phyloP scores from a whole-genome alignment of 2,113 vertebrate genomes.

The Otis tarda region DNA sequence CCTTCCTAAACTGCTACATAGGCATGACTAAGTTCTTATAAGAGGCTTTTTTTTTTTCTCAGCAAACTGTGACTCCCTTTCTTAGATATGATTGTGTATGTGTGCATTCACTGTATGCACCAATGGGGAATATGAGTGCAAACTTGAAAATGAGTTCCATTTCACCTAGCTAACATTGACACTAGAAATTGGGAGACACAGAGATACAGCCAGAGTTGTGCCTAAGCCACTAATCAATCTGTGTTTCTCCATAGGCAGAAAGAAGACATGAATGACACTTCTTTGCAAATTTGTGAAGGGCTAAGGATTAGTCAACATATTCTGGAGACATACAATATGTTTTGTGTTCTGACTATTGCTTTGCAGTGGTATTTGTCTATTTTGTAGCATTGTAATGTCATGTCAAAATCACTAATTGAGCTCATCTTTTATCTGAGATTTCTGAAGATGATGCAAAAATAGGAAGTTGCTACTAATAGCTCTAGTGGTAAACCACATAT shows the following conservation, averaged over 20 bases:
- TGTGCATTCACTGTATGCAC: neutral
- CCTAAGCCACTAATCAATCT: neutral
- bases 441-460: neutral
- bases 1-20: neutral
- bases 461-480: neutral
- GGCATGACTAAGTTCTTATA: neutral
- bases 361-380: neutral
- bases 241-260: neutral
- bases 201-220: neutral
- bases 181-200: neutral
- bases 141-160: neutral
- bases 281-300: neutral
- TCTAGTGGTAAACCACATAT: neutral
- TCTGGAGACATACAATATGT: neutral
- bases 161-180: neutral
- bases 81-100: neutral
- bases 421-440: neutral
- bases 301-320: neutral
- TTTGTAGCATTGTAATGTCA: neutral
- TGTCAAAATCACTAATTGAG: neutral
- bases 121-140: neutral
- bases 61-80: neutral
- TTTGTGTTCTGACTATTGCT: neutral
- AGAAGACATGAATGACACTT: neutral
- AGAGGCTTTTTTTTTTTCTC: neutral